Base-by-base conservation (phyloP, 2,113 vertebrate species). In the Channa argus region DNA sequence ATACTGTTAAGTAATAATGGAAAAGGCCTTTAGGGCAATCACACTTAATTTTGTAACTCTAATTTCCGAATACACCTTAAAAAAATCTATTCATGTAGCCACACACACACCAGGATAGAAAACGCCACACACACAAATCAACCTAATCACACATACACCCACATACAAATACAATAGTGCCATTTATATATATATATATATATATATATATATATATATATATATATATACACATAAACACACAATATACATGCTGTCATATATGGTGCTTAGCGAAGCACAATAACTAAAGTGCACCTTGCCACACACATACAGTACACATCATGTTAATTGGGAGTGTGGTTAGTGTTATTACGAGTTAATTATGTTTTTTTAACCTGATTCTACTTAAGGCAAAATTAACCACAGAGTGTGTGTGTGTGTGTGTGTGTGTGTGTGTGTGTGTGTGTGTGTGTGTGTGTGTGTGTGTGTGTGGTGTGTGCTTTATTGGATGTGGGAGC, bases 321-420 rank as follows among this genome's bases (percentile, higher is more conserved):
- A 56, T 53, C 11, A 12, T 77, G 60, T 74, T 84, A 82, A 88
- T 80, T 85, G 71, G 44, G 53, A 60, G n/a, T 60, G 69, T 83
- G 77, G 65, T 85, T n/a, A 37, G 10, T 63, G 70, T 79, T 77
- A 81, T 85, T 87, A 80, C 64, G 81, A 89, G 74, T 87, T 90
- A 86, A 89, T 92, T 87, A 86, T 80, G 24, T 77, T 88, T 85
- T 34, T 79, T 77, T 85, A 86, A 87, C 81, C 75, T 80, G 77
- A 80, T 87, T 84, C 61, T 51, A 58, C 63, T 77, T 43, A 78
- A 83, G 75, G 67, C 74, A 74, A 60, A 84, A 71, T 82, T 77
- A 85, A 87, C 75, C 66, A 79, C 65, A 63, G 67, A 52, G 24
- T 5, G 24, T 24, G 24, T 43, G 24, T 63, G 56, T 54, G 52